phyloP scores from a whole-genome alignment of 2,888 invertebrate species.

The Orthosia gothica region DNA sequence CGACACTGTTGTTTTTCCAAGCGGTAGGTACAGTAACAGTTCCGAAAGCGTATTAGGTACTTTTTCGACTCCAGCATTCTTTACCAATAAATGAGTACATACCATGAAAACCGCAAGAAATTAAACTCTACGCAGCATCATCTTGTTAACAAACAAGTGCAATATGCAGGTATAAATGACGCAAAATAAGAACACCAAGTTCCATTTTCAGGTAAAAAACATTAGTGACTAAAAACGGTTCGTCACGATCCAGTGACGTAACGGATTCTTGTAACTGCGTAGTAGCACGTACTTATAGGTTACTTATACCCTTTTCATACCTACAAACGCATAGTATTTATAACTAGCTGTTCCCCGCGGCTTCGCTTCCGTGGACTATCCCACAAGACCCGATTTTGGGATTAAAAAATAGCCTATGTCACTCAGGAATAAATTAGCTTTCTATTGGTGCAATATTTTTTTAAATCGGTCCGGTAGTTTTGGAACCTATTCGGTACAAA shows the following conservation, averaged over 20 bases:
- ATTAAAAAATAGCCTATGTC: too few relatives aligned
- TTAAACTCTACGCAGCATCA: not conserved
- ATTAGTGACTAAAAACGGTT: constrained; percentile 10
- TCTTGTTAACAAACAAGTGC: constrained; percentile 3
- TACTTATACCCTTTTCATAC: not conserved
- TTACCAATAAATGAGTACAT: not conserved
- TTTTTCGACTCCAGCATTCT: too few relatives aligned
- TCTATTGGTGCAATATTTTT: too few relatives aligned
- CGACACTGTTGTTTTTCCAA: too few relatives aligned
- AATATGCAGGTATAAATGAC: not conserved
- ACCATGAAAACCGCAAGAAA: constrained; percentile 13
- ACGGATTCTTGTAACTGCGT: constrained; percentile 3
- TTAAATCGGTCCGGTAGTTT: too few relatives aligned
- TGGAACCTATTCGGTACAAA: too few relatives aligned
- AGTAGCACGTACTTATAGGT: not conserved
- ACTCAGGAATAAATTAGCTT: too few relatives aligned
- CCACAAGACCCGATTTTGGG: too few relatives aligned
- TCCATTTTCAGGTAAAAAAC: constrained; percentile 30
- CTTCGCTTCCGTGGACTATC: too few relatives aligned
- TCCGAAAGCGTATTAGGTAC: too few relatives aligned
- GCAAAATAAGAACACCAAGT: not conserved
- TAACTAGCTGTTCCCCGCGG: too few relatives aligned
- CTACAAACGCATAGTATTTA: not conserved
- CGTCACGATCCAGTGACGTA: constrained; percentile 31
- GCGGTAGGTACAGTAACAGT: too few relatives aligned